phyloP scores from a whole-genome alignment of 2,888 invertebrate genomes.

The Heteromyza rotundicornis region DNA sequence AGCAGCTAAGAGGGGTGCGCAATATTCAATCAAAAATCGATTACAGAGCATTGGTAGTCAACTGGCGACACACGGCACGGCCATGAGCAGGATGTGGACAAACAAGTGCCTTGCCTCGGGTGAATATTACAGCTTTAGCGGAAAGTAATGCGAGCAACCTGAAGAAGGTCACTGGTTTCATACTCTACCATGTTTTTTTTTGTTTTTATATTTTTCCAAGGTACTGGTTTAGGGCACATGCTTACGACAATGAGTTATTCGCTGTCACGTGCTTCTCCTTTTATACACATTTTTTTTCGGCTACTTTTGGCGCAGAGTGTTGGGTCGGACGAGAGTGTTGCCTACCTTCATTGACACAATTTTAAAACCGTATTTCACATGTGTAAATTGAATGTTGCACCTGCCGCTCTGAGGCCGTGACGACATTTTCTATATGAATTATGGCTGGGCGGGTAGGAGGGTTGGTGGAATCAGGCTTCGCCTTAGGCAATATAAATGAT shows the following conservation, averaged over 20 bases:
- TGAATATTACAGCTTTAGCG: background rate
- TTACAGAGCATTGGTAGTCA: conserved; percentile 44
- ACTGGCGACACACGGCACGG: conserved; percentile 20
- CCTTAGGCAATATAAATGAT: background rate
- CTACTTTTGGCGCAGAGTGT: conserved; percentile 8
- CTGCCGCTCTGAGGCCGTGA: conserved; percentile 38
- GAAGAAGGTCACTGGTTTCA: conserved; percentile 1
- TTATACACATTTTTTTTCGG: background rate
- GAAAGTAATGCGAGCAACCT: background rate
- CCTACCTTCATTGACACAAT: conserved; percentile 48
- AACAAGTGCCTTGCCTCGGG: background rate
- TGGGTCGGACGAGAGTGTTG: background rate
- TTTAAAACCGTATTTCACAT: conserved; percentile 53
- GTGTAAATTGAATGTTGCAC: conserved; percentile 53
- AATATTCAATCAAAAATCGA: conserved; percentile 63
- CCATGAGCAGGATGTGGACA: conserved; percentile 1
- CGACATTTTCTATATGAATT: conserved; percentile 21
- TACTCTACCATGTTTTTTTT: too few species aligned
- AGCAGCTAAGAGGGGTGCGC: too few species aligned
- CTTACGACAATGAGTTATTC: conserved; percentile 56
- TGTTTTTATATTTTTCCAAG: background rate
- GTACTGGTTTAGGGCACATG: conserved; percentile 16
- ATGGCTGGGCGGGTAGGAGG: background rate
- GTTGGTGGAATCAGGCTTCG: background rate
- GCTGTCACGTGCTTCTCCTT: conserved; percentile 37